Base-by-base conservation (phyloP, 2,888 invertebrate species). In the Brachyptera putata region DNA sequence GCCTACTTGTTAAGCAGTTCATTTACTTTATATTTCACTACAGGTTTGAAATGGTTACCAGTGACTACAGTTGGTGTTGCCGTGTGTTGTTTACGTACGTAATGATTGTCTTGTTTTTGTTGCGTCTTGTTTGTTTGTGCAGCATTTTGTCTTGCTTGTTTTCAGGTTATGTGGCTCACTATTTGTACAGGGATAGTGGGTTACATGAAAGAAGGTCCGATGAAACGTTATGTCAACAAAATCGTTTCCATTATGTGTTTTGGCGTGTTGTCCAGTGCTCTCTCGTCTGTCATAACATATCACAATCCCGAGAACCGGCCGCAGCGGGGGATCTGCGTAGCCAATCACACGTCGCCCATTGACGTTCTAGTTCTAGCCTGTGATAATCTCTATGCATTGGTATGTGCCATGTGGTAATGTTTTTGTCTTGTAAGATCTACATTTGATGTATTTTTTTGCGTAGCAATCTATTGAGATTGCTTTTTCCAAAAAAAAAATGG, bases 281-380 rank as follows among this genome's bases (percentile, higher is more conserved):
- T 97, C 70, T 96, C 97, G 7, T 85, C 89, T 25, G 91, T 92
- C 63, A 85, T 92, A 68, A 87, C 85, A 24, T 92, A 91, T 76
- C 91, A 94, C 76, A 91, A 87, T 74, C 84, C 84, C 58, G 91
- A 94, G 73, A 91, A 95, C 75, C 84, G 84, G 68, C 95, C 95
- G 30, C 84, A 84, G 69, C 85, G 86, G 43, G 84, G 87, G 62
- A 98, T 98, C 69, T 98, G 97, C 78, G 99, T 99, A 25, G 98
- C 98, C 50, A 99, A 99, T 78, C 99, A 99, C 77, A 99, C 99
- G 3, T 96, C 96, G 64, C 99, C 99, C 2, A 95, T 99, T 66
- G 99, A 99, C 77, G 96, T 94, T 59, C 84, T 98, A 68, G 89
- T 99, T 67, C 83, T 99, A 58, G 95, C 96, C 84, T 94, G 94